Percentiles rank a stretch among this genome's conserved stretches.
phyloP scores from a whole-genome alignment of 2,888 invertebrate species.

The Loripinus fragilis region DNA sequence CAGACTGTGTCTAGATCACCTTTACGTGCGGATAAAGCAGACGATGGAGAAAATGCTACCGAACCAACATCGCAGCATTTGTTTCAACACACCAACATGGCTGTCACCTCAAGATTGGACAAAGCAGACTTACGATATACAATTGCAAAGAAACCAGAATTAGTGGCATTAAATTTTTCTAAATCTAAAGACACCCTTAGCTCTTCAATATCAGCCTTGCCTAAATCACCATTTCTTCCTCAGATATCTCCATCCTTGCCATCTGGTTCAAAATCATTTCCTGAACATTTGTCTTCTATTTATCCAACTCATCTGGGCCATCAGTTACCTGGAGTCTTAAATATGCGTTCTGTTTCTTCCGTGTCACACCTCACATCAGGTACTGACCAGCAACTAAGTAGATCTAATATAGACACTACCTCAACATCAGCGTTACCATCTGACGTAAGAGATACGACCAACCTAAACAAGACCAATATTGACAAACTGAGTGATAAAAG shows the following conservation, averaged over 20 bases:
- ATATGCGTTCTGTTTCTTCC: background rate
- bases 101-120: no score
- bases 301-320: slow-evolving; percentile 13
- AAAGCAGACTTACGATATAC: no score
- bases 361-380: no score
- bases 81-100: background rate
- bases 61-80: background rate
- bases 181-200: no score
- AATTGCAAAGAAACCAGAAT: background rate
- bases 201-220: background rate
- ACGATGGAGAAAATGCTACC: background rate
- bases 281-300: background rate
- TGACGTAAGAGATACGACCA: no score
- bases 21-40: background rate
- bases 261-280: background rate
- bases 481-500: no score
- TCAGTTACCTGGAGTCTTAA: background rate
- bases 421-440: no score
- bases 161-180: background rate
- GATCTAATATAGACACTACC: no score
- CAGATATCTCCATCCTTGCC: slow-evolving; percentile 9
- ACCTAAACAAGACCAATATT: no score
- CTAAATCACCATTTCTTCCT: slow-evolving; percentile 18
- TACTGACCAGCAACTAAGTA: no score
- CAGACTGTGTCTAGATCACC: background rate